A percentile compares a stretch with the other conserved stretches of the same genome.
Conservation (phyloP, 23 tunicate species). For the Aplidium turbinatum region DNA sequence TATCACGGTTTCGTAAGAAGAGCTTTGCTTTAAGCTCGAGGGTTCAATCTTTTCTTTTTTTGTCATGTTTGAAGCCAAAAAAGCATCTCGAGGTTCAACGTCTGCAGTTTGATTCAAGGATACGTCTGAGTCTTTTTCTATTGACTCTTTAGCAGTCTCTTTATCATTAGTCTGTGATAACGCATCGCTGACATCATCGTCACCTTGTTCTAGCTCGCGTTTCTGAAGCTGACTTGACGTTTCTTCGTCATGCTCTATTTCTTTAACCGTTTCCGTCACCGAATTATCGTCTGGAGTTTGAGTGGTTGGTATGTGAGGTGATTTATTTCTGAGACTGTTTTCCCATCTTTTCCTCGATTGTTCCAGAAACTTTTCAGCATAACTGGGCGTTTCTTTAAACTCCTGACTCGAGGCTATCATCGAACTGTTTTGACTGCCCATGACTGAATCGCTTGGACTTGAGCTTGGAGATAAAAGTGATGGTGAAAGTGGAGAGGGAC, state of each 20-base stretch:
- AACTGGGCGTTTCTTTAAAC: slow-evolving; percentile 54
- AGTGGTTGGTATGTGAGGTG: slow-evolving; percentile 47
- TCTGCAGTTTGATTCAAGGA: no score
- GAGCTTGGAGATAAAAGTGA: slow-evolving; percentile 36
- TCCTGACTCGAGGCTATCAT: slow-evolving; percentile 35
- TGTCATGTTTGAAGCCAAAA: no score
- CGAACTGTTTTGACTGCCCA: slow-evolving; percentile 27
- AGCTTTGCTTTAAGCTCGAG: no score
- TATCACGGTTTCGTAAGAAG: no score
- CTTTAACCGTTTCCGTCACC: neutral
- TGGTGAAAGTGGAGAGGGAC: slow-evolving; percentile 50
- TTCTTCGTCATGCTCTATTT: neutral
- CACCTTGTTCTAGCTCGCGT: no score
- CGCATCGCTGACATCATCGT: no score
- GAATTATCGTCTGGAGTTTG: slow-evolving; percentile 25
- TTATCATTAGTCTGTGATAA: no score
- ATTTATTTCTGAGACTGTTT: slow-evolving; percentile 52
- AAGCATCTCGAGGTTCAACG: no score
- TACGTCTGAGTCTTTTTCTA: no score
- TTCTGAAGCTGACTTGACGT: no score
- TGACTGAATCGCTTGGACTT: neutral
- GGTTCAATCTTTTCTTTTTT: no score
- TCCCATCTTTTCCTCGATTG: slow-evolving; percentile 75
- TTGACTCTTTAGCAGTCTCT: no score
- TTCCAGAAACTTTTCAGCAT: slow-evolving; percentile 79